Base-by-base conservation (phyloP, 1,140 invertebrate species). In the Samia ricini region DNA sequence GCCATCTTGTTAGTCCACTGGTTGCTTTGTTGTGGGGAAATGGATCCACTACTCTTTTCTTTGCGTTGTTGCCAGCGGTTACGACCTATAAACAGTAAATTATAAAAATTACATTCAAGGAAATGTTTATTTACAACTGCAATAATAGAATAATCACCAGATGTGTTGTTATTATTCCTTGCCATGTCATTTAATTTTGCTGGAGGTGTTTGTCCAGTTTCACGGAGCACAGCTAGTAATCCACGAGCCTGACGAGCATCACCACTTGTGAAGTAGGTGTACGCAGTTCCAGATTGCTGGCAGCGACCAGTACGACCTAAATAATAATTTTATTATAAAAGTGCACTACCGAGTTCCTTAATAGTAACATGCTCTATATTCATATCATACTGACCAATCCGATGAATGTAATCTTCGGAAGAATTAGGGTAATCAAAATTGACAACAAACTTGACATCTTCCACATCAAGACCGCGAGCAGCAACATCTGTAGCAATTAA, bases 371-470 rank as follows among this genome's bases (percentile, higher is more conserved):
- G 4, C 12, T 15, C 1, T 42, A 42, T 12, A 42, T 15, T 15
- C 33, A 3, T 42, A 42, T 61, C 61, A 24, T 19, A 67, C 94
- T 92, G 87, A 75, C 98, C 99, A 91, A 99, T 99, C 77, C 99
- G 94, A 89, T 99, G 99, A 68, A 99, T 97, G 90, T 99, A 99
- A 91, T 99, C 99, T 91, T 99, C 99, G 26, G 97, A 98, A 60
- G 97, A 97, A 80, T 98, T 98, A 0, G 99, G 99, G 91, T 99
- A 99, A 92, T 99, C 99, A 85, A 95, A 99, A 85, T 99, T 99
- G 57, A 99, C 97, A 5, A 99, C 99, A 92, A 97, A 99, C 86
- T 99, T 99, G 26, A 99, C 97, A 90, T 99, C 99, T 85, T 99
- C 97, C 6, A 99, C 98, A 93, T 99, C 99, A 74, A 99, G 91